Evolutionary conservation across 2,797 vertebrate species (phyloP).

Genomic region (Limosa lapponica): DNA sequence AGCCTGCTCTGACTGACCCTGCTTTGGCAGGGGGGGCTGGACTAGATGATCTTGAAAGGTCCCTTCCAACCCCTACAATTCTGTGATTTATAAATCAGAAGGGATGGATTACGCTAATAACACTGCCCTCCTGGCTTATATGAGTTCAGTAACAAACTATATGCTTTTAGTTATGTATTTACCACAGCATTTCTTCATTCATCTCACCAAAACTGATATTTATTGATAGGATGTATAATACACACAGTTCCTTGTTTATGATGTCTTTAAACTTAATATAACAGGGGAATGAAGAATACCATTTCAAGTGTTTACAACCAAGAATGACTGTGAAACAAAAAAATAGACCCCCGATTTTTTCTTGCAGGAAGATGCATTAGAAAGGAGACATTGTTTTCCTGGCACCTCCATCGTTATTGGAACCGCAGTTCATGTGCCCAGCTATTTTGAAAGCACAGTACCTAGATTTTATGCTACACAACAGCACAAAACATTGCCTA

Average conservation of each 20-base stretch:
- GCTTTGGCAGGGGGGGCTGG: not conserved
- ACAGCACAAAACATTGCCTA: not conserved
- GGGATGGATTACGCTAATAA: not conserved
- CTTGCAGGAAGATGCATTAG: not conserved
- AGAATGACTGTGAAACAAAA: not conserved
- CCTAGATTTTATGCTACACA: not conserved
- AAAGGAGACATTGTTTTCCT: not conserved
- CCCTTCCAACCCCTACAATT: not conserved
- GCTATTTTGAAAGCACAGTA: not conserved
- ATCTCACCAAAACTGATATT: not conserved
- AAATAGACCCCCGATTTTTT: not conserved
- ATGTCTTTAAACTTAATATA: not conserved
- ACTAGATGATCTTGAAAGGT: not conserved
- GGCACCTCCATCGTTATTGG: not conserved
- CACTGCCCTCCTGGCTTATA: not conserved
- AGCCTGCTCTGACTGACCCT: not conserved
- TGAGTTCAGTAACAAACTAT: not conserved
- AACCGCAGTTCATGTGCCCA: not conserved
- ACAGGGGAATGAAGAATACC: not conserved
- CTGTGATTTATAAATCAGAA: not conserved
- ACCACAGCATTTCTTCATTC: not conserved
- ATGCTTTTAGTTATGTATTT: not conserved
- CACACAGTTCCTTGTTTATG: not conserved
- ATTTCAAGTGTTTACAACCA: not conserved
- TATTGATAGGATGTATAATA: not conserved